These are phyloP conservation scores for Notechis scutatus DNA, from an alignment of 2,113 vertebrate species.

Conservation along the genomic window DNA sequence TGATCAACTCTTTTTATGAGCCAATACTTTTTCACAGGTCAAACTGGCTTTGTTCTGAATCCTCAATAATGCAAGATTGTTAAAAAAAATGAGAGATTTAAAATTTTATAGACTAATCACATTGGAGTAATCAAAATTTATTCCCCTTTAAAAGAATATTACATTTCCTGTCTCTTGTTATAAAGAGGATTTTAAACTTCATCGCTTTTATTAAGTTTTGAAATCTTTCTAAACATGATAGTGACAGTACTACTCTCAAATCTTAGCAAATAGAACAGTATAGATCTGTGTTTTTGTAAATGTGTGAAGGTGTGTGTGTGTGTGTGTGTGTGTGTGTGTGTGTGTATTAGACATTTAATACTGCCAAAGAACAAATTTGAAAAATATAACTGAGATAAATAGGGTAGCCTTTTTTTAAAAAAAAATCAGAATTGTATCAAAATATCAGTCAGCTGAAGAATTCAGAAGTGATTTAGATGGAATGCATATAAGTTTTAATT, in stretches of 20 bases:
- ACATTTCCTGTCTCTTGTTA: slow-evolving; percentile 8
- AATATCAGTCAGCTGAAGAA: neutral
- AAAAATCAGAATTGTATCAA: neutral
- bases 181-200: slow-evolving; percentile 16
- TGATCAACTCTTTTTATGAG: slow-evolving; percentile 45
- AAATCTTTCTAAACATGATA: slow-evolving; percentile 21
- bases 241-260: neutral
- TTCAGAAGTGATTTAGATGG: neutral
- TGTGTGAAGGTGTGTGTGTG: no score
- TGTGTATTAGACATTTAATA: neutral
- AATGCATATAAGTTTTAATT: neutral
- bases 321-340: no score
- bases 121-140: slow-evolving; percentile 43
- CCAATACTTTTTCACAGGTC: slow-evolving; percentile 49
- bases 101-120: slow-evolving; percentile 52
- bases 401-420: neutral
- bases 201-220: neutral
- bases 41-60: slow-evolving; percentile 30
- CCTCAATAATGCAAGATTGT: slow-evolving; percentile 42
- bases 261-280: neutral
- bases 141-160: slow-evolving; percentile 20
- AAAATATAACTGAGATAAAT: neutral
- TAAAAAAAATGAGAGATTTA: slow-evolving; percentile 56
- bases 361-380: neutral
- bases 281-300: neutral